Evolutionary conservation across 2,888 invertebrate genomes (phyloP).

Genomic region (Marronus borbonicus): DNA sequence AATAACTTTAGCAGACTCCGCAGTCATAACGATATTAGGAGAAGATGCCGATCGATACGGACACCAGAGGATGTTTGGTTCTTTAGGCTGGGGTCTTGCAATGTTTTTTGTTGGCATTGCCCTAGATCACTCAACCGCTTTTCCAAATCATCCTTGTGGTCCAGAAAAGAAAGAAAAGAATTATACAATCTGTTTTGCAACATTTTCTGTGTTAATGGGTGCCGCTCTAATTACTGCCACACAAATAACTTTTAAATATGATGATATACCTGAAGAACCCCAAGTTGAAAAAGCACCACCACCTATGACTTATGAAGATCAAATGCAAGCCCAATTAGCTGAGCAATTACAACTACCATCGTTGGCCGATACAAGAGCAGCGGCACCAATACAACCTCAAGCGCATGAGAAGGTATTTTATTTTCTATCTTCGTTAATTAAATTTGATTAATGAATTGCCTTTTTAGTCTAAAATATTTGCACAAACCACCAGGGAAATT

Average conservation of each 20-base stretch:
- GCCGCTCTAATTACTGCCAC: constrained; percentile 94
- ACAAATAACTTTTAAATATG: constrained; percentile 85
- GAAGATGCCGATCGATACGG: constrained; percentile 84
- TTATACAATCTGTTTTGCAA: constrained; percentile 98
- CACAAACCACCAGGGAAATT: constrained; percentile 90
- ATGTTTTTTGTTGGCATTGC: constrained; percentile 99
- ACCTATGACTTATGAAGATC: constrained; percentile 79
- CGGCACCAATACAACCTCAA: constrained; percentile 67
- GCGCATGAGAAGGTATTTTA: constrained; percentile 71
- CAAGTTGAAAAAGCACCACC: constrained; percentile 65
- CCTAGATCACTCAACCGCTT: constrained; percentile 96
- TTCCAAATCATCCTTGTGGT: constrained; percentile 93
- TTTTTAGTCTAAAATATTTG: constrained; percentile 89
- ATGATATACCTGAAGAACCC: constrained; percentile 67
- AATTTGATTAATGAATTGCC: background rate
- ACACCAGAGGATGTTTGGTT: constrained; percentile 98
- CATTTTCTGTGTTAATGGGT: constrained; percentile 97
- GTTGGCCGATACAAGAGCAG: constrained; percentile 78
- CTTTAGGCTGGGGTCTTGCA: constrained; percentile 97
- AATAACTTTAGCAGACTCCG: constrained; percentile 94
- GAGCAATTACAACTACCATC: constrained; percentile 88
- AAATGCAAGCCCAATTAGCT: constrained; percentile 87
- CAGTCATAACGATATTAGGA: constrained; percentile 90
- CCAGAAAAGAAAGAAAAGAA: constrained; percentile 95
- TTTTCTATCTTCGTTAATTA: background rate